Evolutionary conservation across 2,113 vertebrate species (phyloP), one percentile per base, ranked within the genome.

Genomic region (Toxotes chatareus): DNA sequence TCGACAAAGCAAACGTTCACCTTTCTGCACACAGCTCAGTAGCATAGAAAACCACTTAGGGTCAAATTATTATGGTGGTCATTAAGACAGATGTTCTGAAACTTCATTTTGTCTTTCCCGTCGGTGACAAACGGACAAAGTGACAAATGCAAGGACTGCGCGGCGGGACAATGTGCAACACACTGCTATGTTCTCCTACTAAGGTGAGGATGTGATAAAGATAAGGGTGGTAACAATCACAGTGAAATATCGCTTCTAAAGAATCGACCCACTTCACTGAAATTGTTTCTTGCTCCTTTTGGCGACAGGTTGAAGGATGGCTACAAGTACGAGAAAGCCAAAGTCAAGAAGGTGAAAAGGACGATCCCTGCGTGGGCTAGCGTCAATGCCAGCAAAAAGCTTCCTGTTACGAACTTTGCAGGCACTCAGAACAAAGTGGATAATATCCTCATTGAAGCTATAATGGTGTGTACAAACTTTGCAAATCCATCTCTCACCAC

Each of bases 301-400:
- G 90, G 76, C 38, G 83, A 79, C 93, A 99, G 97, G 0, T 96
- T 98, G 81, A 99, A 99, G 91, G 97, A 99, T 60, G 96, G 95
- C 59, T 93, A 94, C 32, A 94, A 94, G 59, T 93, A 94, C 56
- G 89, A 97, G 90, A 99, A 98, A 90, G 94, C 96, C 87, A 99
- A 98, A 93, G 95, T 93, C 86, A 99, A 98, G 95, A 99, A 99
- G 86, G 95, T 99, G 93, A 99, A 97, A 85, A 95, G 96, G 94
- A 98, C 96, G 36, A 98, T 99, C 89, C 98, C 98, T 38, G 95
- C 97, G 0, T 99, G 98, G 98, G 98, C 98, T 8, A 98, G 97
- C 2, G 94, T 99, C 75, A 94, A 97, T 19, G 94, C 95, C 79
- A 96, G 94, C 93, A 98, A 97, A 93, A 95, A 97, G 14, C 95